Evolutionary conservation across 2,797 vertebrate species (phyloP).

Genomic region (Clarias platycephalus): DNA sequence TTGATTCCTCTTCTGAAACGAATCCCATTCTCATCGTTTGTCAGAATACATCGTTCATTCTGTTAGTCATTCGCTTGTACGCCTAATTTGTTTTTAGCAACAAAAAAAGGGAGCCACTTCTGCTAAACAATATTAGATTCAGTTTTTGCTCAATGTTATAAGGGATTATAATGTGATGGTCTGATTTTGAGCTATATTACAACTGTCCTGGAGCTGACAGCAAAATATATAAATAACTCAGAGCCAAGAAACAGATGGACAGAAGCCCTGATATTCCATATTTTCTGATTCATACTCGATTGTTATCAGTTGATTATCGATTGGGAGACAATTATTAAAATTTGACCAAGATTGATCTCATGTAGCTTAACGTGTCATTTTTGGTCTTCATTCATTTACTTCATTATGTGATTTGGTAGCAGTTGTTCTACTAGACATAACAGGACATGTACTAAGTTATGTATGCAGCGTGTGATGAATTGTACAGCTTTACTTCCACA

Average conservation of each 20-base stretch:
- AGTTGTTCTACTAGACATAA: background rate
- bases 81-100: background rate
- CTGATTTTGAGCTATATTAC: background rate
- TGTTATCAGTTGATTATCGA: background rate
- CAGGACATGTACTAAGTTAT: background rate
- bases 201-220: background rate
- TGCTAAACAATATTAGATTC: background rate
- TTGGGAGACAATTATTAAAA: background rate
- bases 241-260: background rate
- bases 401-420: background rate
- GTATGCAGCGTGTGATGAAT: background rate
- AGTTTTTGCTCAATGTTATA: background rate
- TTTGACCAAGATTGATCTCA: background rate
- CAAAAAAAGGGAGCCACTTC: background rate
- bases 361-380: background rate
- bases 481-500: background rate
- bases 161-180: background rate
- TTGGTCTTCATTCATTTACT: background rate
- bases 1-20: slow-evolving; percentile 4
- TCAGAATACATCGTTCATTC: background rate
- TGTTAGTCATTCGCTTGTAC: background rate
- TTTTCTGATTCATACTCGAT: background rate
- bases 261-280: background rate
- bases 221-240: background rate
- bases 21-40: slow-evolving; percentile 31